These are phyloP conservation scores for Athene noctua DNA, from an alignment of 2,113 vertebrate species.

Conservation along the genomic window DNA sequence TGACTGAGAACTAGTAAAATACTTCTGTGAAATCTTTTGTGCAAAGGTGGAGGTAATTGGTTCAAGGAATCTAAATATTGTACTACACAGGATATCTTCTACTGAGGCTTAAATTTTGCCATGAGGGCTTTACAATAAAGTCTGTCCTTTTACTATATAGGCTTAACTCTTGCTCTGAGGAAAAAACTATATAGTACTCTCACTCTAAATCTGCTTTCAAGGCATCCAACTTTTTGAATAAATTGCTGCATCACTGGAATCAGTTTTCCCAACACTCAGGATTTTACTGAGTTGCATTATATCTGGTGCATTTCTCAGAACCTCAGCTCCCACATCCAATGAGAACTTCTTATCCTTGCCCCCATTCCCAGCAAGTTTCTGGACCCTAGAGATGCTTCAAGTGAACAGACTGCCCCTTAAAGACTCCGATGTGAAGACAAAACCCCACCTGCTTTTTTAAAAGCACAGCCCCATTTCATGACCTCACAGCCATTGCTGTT, in stretches of 20 bases:
- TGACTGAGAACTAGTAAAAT: background rate
- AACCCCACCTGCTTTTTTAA: background rate
- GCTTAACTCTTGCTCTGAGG: background rate
- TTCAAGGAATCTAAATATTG: background rate
- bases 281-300: background rate
- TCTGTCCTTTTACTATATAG: background rate
- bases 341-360: background rate
- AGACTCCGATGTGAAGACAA: background rate
- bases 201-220: background rate
- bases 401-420: background rate
- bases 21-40: background rate
- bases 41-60: background rate
- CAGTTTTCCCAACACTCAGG: background rate
- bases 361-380: background rate
- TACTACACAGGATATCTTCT: background rate
- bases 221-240: background rate
- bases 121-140: background rate
- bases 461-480: background rate
- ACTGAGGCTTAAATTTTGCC: background rate
- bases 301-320: background rate
- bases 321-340: background rate
- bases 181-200: background rate
- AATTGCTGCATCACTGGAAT: background rate
- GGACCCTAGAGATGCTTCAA: background rate
- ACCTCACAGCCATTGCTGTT: background rate